phyloP scores from a whole-genome alignment of 2,888 invertebrate genomes.

The Disparrhopalites patrizii region DNA sequence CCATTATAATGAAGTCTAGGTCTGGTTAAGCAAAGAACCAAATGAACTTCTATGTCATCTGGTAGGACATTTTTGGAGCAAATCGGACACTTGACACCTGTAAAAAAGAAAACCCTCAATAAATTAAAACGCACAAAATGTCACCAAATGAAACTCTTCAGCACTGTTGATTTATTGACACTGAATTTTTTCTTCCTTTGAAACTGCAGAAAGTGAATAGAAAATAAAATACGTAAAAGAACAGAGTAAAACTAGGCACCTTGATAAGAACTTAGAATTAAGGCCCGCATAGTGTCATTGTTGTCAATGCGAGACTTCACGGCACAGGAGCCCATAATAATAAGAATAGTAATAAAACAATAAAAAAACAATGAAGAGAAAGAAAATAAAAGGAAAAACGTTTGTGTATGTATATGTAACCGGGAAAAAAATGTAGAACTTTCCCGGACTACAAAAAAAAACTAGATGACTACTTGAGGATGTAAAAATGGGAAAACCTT shows the following conservation, averaged over 20 bases:
- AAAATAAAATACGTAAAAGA: not conserved
- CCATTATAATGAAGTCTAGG: slow-evolving; percentile 98
- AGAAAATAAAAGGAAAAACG: not conserved
- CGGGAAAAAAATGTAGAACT: not conserved
- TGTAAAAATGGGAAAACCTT: not conserved
- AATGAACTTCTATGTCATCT: slow-evolving; percentile 98
- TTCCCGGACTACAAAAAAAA: not conserved
- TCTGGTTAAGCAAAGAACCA: slow-evolving; percentile 99
- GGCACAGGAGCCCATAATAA: slow-evolving; percentile 42
- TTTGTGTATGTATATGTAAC: not conserved
- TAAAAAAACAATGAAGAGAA: not conserved
- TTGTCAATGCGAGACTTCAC: slow-evolving; percentile 37
- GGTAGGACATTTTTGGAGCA: slow-evolving; percentile 98
- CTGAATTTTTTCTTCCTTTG: not conserved
- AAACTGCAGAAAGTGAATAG: not conserved
- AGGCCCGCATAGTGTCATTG: slow-evolving; percentile 25
- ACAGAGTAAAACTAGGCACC: slow-evolving; percentile 9
- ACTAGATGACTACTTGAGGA: not conserved
- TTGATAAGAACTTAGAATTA: slow-evolving; percentile 26
- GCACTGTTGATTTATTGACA: not conserved
- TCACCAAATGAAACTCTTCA: not conserved
- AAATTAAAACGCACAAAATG: slow-evolving; percentile 11
- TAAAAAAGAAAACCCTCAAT: slow-evolving; percentile 41
- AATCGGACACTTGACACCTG: slow-evolving; percentile 98
- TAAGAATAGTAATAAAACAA: not conserved